Evolutionary conservation across 1,140 invertebrate species (phyloP), one percentile per base, ranked within the genome.

Genomic region (Oncopeltus fasciatus): DNA sequence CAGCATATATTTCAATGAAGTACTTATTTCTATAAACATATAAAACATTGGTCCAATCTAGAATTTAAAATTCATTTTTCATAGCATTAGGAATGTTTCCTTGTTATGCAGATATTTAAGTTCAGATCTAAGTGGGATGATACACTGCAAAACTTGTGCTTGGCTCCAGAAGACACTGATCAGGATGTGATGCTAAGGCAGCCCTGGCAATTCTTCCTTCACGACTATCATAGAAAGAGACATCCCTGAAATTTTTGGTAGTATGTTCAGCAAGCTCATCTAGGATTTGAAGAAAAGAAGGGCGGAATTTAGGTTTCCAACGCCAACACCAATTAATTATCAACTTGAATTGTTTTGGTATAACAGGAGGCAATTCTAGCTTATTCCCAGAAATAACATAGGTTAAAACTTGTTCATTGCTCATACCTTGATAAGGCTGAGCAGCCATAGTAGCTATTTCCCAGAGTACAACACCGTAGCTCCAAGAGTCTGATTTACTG

Each of bases 381-480:
- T 91, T 83, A 28, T 87, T 86, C 5, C 91, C 90, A 61, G 89
- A 86, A 60, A 90, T 86, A 47, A 98, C 93, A 74, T 90, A 92
- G n/a, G 84, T 81, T 1, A 86, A 70, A 2, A 81, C 79, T 75
- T 89, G 84, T 74, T 88, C 85, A 72, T 89, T 89, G 26, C 81
- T 81, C 60, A 85, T 72, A 11, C 84, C 85, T 84, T 87, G 86
- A 74, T 98, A 99, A 5, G 96, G 96, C 75, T 97, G 93, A 47
- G 90, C 90, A n/a, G 90, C 94, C n/a, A 97, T 76, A 0, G 94
- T 98, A 2, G 89, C 88, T 88, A 98, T 98, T 77, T 98, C 95
- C 92, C 95, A 98, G 20, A 98, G 74, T 2, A 98, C 94, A 16
- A 98, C 85, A 26, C 95, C 95, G 72, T 89, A 98, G 71, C 88